phyloP scores from a whole-genome alignment of 2,113 vertebrate species.

The Chaetodon trifascialis region DNA sequence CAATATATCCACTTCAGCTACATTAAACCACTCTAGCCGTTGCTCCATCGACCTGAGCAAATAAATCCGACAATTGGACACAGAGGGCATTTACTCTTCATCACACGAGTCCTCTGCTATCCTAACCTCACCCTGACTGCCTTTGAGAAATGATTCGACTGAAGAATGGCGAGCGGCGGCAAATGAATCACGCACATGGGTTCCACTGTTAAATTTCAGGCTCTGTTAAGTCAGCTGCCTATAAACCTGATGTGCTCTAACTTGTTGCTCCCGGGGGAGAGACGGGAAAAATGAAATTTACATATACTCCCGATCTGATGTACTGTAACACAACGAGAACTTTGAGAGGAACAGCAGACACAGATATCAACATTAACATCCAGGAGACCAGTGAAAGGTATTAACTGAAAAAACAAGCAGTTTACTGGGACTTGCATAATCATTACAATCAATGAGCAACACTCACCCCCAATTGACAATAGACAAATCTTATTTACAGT shows the following conservation, averaged over 20 bases:
- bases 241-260: slow-evolving; percentile 24
- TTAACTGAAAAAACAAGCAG: slow-evolving; percentile 75
- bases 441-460: slow-evolving; percentile 82
- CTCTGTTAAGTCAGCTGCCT: slow-evolving; percentile 17
- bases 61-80: slow-evolving; percentile 69
- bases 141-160: slow-evolving; percentile 26
- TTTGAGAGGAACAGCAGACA: not conserved
- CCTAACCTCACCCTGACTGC: slow-evolving; percentile 51
- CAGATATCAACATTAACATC: not conserved
- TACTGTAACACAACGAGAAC: not conserved
- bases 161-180: slow-evolving; percentile 14
- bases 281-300: no score
- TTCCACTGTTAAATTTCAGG: slow-evolving; percentile 28
- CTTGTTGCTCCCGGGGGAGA: not conserved
- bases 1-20: slow-evolving; percentile 73
- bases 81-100: slow-evolving; percentile 54
- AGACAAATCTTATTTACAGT: slow-evolving; percentile 84
- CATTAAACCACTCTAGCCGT: slow-evolving; percentile 64
- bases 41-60: slow-evolving; percentile 58
- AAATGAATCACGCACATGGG: slow-evolving; percentile 36
- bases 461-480: slow-evolving; percentile 67
- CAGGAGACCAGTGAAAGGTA: slow-evolving; percentile 19
- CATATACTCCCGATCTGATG: not conserved
- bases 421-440: slow-evolving; percentile 81
- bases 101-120: slow-evolving; percentile 42